Conservation (phyloP, 2,113 vertebrate genomes). For the Pionites leucogaster region DNA sequence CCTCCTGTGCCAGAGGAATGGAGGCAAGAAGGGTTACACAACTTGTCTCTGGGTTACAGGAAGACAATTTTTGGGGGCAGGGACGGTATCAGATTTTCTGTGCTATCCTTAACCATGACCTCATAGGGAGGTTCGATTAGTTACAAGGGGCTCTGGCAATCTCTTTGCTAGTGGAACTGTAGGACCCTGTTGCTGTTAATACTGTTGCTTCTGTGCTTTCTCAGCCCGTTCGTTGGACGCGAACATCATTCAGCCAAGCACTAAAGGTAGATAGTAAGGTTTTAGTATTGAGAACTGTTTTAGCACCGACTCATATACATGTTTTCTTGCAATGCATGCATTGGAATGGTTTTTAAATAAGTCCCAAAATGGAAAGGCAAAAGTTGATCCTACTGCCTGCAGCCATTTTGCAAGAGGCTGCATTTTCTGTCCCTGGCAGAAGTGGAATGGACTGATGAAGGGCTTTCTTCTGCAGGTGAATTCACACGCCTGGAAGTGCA, state of each 20-base stretch:
- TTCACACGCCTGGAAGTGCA: not conserved
- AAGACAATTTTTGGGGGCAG: not conserved
- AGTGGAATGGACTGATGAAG: too few relatives aligned
- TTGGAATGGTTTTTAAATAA: not conserved
- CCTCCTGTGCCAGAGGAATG: not conserved
- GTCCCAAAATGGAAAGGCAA: not conserved
- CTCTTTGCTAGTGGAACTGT: not conserved
- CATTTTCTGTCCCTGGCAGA: not conserved
- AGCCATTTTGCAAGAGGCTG: not conserved
- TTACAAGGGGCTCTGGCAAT: not conserved
- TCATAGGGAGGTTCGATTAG: not conserved
- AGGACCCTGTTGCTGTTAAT: not conserved
- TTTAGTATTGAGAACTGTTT: not conserved
- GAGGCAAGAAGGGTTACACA: not conserved
- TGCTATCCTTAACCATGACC: not conserved
- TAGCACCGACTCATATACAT: fast-evolving
- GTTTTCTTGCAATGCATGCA: not conserved
- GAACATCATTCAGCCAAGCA: not conserved
- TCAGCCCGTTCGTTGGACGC: not conserved
- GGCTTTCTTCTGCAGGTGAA: not conserved
- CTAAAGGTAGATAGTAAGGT: not conserved
- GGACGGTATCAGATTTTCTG: not conserved
- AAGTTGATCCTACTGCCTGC: fast-evolving
- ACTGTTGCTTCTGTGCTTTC: fast-evolving
- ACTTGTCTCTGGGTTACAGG: not conserved